Conservation (phyloP, 2,888 invertebrate species). For the Chromoteleia sp. region DNA sequence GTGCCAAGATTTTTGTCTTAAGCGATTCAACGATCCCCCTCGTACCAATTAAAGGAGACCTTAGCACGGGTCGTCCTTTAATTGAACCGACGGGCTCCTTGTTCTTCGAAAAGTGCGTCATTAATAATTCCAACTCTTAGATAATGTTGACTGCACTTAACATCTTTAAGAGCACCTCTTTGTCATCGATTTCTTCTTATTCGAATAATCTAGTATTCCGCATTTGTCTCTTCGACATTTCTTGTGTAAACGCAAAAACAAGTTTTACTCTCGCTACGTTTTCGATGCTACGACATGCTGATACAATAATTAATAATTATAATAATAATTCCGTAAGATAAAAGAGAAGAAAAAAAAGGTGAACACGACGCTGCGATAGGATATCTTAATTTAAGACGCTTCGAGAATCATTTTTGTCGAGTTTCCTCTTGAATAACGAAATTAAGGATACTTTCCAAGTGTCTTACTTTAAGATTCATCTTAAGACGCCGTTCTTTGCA, state of each 20-base stretch:
- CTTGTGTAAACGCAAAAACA: slow-evolving; percentile 62
- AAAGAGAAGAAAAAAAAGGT: slow-evolving; percentile 19
- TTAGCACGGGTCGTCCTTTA: slow-evolving; percentile 1
- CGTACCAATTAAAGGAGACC: slow-evolving; percentile 18
- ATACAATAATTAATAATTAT: slow-evolving; percentile 70
- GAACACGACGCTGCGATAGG: slow-evolving; percentile 35
- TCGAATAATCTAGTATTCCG: slow-evolving; percentile 63
- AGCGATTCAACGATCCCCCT: slow-evolving; percentile 23
- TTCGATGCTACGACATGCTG: slow-evolving; percentile 70
- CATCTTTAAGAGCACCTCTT: slow-evolving; percentile 67
- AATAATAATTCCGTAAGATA: slow-evolving; percentile 55
- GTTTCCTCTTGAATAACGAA: slow-evolving; percentile 21
- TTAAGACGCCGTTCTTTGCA: slow-evolving; percentile 39
- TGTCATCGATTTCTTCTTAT: slow-evolving; percentile 69
- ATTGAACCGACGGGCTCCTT: slow-evolving; percentile 38
- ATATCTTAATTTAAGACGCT: slow-evolving; percentile 36
- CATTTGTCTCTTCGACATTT: slow-evolving; percentile 67
- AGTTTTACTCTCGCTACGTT: slow-evolving; percentile 68
- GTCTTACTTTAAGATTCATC: slow-evolving; percentile 47
- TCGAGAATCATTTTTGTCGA: slow-evolving; percentile 11
- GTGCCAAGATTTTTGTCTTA: slow-evolving; percentile 60
- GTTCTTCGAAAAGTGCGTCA: slow-evolving; percentile 62
- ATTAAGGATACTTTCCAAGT: background rate
- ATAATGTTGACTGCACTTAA: slow-evolving; percentile 63
- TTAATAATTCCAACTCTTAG: slow-evolving; percentile 65